Conservation (phyloP, 2,888 invertebrate species). For the Tuta absoluta region DNA sequence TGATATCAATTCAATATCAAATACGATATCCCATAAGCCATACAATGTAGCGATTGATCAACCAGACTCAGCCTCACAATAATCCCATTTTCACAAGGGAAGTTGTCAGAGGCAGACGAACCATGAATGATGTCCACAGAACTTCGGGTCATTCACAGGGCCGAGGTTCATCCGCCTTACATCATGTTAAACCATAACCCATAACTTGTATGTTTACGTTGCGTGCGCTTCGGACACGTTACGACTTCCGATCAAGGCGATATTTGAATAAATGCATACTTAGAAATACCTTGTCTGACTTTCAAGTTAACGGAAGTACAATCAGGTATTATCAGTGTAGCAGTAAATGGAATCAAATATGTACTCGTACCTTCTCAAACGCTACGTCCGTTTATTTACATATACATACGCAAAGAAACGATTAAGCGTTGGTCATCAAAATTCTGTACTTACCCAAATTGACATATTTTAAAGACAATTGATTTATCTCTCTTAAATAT, state of each 20-base stretch:
- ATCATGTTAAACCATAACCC: conserved; percentile 39
- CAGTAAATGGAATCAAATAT: background rate
- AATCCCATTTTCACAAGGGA: conserved; percentile 55
- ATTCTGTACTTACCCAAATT: no score
- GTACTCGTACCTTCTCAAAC: background rate
- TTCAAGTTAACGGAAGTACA: background rate
- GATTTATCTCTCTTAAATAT: no score
- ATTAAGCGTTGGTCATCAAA: no score
- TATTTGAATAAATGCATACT: conserved; percentile 4
- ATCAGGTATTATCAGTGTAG: background rate
- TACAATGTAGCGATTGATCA: conserved; percentile 23
- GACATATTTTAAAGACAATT: no score
- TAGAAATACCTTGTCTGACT: background rate
- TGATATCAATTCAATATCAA: background rate
- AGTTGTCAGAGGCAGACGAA: conserved; percentile 71
- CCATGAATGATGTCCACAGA: conserved; percentile 64
- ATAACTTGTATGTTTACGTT: conserved; percentile 27
- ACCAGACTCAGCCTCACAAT: background rate
- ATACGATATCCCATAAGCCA: background rate
- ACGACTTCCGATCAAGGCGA: conserved; percentile 18
- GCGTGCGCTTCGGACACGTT: conserved; percentile 10
- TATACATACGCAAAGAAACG: no score
- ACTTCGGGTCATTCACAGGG: conserved; percentile 62
- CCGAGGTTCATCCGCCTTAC: conserved; percentile 50
- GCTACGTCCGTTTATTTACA: no score